Evolutionary conservation across 1,140 invertebrate genomes (phyloP).

Genomic region (Venturia canescens): DNA sequence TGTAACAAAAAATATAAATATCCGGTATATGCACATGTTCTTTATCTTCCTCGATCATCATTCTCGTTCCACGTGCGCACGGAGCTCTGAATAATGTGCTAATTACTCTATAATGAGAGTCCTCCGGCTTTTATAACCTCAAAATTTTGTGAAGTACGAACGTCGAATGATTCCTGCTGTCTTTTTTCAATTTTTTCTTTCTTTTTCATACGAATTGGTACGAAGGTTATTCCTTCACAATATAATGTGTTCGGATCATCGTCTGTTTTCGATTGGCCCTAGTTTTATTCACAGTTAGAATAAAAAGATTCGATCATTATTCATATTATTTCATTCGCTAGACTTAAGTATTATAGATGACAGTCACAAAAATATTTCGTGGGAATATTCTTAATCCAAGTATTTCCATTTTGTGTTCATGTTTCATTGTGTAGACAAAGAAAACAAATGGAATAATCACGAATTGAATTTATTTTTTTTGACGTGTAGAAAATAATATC

Average conservation of each 20-base stretch:
- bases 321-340: conserved; percentile 48
- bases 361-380: conserved; percentile 74
- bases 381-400: conserved; percentile 54
- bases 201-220: neutral
- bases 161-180: neutral
- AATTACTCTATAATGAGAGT: conserved; percentile 69
- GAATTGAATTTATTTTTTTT: neutral
- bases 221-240: neutral
- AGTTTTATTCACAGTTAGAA: conserved; percentile 15
- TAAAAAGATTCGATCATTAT: neutral
- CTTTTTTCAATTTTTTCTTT: neutral
- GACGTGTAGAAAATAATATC: neutral
- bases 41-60: neutral
- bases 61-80: conserved; percentile 59
- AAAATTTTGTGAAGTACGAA: conserved; percentile 25
- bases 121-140: conserved; percentile 55
- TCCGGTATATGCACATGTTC: conserved; percentile 72
- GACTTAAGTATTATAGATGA: conserved; percentile 59
- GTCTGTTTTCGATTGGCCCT: conserved; percentile 1
- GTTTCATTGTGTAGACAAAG: neutral
- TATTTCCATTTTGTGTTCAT: neutral
- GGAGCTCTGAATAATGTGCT: conserved; percentile 70
- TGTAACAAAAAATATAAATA: conserved; percentile 79
- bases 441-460: too few relatives aligned
- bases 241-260: neutral